phyloP scores from a whole-genome alignment of 1,140 invertebrate genomes.

The Vanessa tameamea region DNA sequence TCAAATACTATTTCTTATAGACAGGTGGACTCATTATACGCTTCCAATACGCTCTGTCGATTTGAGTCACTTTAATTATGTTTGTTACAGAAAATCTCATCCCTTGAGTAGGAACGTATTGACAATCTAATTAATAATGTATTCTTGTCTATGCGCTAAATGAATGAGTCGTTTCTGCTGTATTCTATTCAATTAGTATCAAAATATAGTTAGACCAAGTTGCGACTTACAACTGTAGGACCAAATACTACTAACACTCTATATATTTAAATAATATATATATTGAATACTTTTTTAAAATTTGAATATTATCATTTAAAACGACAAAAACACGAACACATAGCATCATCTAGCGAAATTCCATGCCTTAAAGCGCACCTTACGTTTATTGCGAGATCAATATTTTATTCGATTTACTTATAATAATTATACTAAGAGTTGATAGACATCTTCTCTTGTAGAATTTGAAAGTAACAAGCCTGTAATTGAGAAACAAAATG shows the following conservation, averaged over 20 bases:
- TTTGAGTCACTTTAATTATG: no score
- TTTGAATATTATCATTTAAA: conserved; percentile 12
- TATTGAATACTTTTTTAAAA: not conserved
- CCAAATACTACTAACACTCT: not conserved
- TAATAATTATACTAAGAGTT: conserved; percentile 50
- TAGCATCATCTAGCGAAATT: conserved; percentile 24
- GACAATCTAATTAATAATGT: no score
- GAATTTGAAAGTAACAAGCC: conserved; percentile 87
- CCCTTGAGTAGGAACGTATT: no score
- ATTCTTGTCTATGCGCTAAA: no score
- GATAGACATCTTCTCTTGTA: conserved; percentile 85
- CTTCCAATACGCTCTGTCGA: no score
- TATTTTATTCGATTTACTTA: conserved; percentile 20
- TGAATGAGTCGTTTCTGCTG: not conserved
- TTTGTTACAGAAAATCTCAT: no score
- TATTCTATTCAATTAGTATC: conserved; percentile 1
- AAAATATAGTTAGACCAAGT: conserved; percentile 10
- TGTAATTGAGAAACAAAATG: conserved; percentile 65
- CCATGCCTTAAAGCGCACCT: conserved; percentile 29
- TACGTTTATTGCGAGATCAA: conserved; percentile 43
- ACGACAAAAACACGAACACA: conserved; percentile 31
- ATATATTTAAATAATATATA: not conserved
- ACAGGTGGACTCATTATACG: no score
- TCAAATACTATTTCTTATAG: no score
- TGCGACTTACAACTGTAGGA: not conserved